These are phyloP conservation scores for Pemphredon lugubris DNA, from an alignment of 2,888 invertebrate genomes.

Conservation along the genomic window DNA sequence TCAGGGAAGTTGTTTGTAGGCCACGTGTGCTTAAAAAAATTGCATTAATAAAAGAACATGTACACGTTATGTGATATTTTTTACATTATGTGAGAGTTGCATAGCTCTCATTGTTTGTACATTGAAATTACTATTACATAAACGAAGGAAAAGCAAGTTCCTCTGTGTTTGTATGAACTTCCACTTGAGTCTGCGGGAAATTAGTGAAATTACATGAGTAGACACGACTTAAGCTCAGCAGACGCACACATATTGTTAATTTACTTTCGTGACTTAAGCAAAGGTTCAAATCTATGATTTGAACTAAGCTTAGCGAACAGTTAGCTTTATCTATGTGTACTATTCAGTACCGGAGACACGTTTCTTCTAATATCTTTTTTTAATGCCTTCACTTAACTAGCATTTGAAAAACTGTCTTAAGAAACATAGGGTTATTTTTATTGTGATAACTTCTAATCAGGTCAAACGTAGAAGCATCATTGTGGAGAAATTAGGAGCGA, in stretches of 20 bases:
- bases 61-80: no score
- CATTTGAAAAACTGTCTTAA: constrained; percentile 30
- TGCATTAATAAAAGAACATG: no score
- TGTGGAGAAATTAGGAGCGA: constrained; percentile 15
- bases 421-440: constrained; percentile 43
- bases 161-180: constrained; percentile 29
- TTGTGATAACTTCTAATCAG: constrained; percentile 52
- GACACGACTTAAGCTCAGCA: constrained; percentile 27
- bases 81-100: no score
- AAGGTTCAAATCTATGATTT: constrained; percentile 25
- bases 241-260: constrained; percentile 42
- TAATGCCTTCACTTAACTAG: constrained; percentile 38
- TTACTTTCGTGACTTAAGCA: constrained; percentile 35
- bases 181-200: constrained; percentile 8
- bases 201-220: constrained; percentile 9
- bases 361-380: no score
- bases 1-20: no score
- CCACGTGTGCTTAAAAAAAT: no score
- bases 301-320: constrained; percentile 24
- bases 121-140: constrained; percentile 8
- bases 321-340: constrained; percentile 31
- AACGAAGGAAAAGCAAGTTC: constrained; percentile 14
- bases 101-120: no score
- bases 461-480: constrained; percentile 25
- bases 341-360: constrained; percentile 14